A percentile compares a stretch with the other conserved stretches of the same genome.
phyloP scores from a whole-genome alignment of 2,888 invertebrate species.

The Dromius quadrimaculatus region DNA sequence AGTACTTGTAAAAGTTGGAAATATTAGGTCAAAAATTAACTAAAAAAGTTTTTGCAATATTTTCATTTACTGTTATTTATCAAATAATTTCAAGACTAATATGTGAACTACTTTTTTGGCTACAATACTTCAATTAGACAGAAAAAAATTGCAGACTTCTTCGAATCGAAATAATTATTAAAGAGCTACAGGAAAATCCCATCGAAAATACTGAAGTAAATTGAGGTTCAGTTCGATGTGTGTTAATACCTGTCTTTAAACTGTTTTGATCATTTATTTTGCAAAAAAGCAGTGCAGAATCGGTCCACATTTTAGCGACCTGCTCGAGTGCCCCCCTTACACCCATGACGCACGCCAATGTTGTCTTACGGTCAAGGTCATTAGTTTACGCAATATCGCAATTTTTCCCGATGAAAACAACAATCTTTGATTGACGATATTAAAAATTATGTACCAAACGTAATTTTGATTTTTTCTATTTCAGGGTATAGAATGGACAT shows the following conservation, averaged over 20 bases:
- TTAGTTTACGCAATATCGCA: conserved; percentile 25
- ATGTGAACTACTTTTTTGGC: too few species aligned
- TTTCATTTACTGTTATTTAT: too few species aligned
- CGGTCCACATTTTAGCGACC: conserved; percentile 49
- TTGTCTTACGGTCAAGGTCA: conserved; percentile 41
- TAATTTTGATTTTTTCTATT: conserved; percentile 3
- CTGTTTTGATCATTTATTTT: conserved; percentile 38
- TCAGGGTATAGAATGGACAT: conserved; percentile 67
- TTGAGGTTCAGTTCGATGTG: too few species aligned
- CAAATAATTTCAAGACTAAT: too few species aligned
- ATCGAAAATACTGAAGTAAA: too few species aligned
- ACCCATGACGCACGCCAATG: conserved; percentile 2
- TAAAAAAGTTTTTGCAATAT: too few species aligned
- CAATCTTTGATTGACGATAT: background rate
- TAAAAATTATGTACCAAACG: background rate
- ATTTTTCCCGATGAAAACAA: background rate
- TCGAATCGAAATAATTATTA: too few species aligned
- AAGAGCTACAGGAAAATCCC: too few species aligned
- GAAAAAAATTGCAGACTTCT: too few species aligned
- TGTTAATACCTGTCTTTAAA: conserved; percentile 41
- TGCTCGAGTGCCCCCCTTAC: conserved; percentile 16
- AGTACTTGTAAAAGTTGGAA: too few species aligned
- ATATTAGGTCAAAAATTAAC: too few species aligned
- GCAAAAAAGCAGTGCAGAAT: conserved; percentile 32
- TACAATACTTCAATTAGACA: too few species aligned